phyloP scores from a whole-genome alignment of 2,797 vertebrate genomes.

The Peromyscus eremicus region DNA sequence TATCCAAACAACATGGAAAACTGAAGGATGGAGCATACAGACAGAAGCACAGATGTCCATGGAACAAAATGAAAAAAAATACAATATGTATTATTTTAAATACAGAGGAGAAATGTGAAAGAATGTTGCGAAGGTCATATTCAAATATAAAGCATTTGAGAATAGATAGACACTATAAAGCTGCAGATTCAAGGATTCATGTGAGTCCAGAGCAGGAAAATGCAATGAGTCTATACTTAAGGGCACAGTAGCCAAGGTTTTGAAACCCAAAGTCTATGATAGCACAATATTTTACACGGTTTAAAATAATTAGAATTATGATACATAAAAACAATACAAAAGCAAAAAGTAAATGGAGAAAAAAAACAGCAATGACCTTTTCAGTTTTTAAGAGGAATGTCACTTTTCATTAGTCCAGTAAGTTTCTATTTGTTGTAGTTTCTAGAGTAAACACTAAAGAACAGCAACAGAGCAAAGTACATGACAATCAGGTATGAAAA shows the following conservation, averaged over 20 bases:
- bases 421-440: slow-evolving; percentile 41
- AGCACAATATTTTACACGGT: slow-evolving; percentile 1
- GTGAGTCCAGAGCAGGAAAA: background rate
- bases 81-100: background rate
- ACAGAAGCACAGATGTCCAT: background rate
- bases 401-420: slow-evolving; percentile 25
- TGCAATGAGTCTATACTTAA: slow-evolving; percentile 28
- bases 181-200: slow-evolving; percentile 44
- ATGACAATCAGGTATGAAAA: background rate
- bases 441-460: slow-evolving; percentile 58
- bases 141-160: slow-evolving; percentile 41
- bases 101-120: background rate
- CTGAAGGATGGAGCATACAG: background rate
- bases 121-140: background rate
- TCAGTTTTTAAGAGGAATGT: background rate
- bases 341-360: slow-evolving; percentile 16
- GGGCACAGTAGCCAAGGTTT: slow-evolving; percentile 19
- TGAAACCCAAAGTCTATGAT: slow-evolving; percentile 32
- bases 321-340: slow-evolving; percentile 20
- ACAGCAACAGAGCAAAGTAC: background rate
- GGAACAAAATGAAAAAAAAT: slow-evolving; percentile 42
- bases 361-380: background rate
- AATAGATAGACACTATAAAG: slow-evolving; percentile 29
- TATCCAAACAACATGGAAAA: slow-evolving; percentile 23
- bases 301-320: slow-evolving; percentile 52